Conservation (phyloP, 2,888 invertebrate genomes). For the Pheosia tremula region DNA sequence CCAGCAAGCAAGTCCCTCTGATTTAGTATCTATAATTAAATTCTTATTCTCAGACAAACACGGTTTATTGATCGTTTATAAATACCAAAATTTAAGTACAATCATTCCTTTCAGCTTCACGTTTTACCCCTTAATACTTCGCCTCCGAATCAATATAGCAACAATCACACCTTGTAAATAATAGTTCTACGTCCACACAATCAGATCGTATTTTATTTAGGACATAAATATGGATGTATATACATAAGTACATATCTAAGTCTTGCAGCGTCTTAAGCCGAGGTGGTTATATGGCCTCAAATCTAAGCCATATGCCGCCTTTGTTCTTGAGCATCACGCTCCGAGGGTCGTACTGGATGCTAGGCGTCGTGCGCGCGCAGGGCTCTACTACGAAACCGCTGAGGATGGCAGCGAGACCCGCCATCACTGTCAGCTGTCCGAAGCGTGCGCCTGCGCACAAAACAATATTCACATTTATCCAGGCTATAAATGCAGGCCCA, state of each 20-base stretch:
- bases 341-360: conserved; percentile 71
- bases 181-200: not conserved
- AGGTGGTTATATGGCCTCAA: conserved; percentile 40
- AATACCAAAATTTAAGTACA: not conserved
- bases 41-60: no score
- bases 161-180: not conserved
- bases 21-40: no score
- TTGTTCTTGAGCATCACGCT: conserved; percentile 79
- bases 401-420: conserved; percentile 65
- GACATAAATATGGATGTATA: not conserved
- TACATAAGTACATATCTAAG: conserved; percentile 12
- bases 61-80: not conserved
- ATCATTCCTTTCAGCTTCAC: not conserved
- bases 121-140: not conserved
- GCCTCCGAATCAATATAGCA: not conserved
- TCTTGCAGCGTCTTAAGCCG: conserved; percentile 24
- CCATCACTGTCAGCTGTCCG: conserved; percentile 67
- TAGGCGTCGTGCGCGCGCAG: conserved; percentile 65
- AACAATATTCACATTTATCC: conserved; percentile 23
- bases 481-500: no score
- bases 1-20: not conserved
- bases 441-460: conserved; percentile 72
- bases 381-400: conserved; percentile 64
- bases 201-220: not conserved
- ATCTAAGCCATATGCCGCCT: conserved; percentile 75